Evolutionary conservation across 92 coral and sea anemone genomes (phyloP), one percentile per base, ranked within the genome.

Genomic region (Bergia sp.): DNA sequence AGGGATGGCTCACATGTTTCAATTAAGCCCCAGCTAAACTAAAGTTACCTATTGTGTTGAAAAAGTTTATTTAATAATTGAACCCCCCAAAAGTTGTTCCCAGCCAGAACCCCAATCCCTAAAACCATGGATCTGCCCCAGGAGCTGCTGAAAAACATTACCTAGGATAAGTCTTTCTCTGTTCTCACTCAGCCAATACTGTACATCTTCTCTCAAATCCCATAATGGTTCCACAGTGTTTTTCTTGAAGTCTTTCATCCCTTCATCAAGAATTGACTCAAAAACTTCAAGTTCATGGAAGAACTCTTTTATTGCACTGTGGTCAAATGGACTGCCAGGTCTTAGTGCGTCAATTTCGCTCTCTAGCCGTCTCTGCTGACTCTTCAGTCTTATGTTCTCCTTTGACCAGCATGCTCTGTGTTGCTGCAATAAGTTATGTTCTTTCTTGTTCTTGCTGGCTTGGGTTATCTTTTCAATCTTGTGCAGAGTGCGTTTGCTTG

Each of bases 361-460:
- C 82, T 92, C 94, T 1, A 90, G 87, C 77, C 90, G 92, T 47
- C 93, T 88, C 88, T 94, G 96, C 78, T 94, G 92, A 76, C 97
- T 94, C 76, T 91, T 93, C 53, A 97, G 85, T 75, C 93, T 93
- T 12, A 97, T 93, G 67, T 89, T 90, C 82, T 95, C 98, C 82
- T 95, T 97, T 64, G 90, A 87, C 99, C 99, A 97, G 85, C 98
- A 97, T 75, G 95, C 92, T 86, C 90, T 94, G 85, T 97, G 99
- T 36, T 97, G 99, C 65, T 97, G 99, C 41, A 97, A 77, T 4
- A 94, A 86, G 77, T 93, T 89, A 11, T 94, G 96, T 80, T 95
- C 99, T 73, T 97, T 97, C 79, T 95, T 94, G 85, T 93, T 92
- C 77, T 95, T 94, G 72, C 93, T 95, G 47, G 93, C 94, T 86